Evolutionary conservation across 2,888 invertebrate species (phyloP), one percentile per base, ranked within the genome.

Genomic region (Luffia ferchaultella): DNA sequence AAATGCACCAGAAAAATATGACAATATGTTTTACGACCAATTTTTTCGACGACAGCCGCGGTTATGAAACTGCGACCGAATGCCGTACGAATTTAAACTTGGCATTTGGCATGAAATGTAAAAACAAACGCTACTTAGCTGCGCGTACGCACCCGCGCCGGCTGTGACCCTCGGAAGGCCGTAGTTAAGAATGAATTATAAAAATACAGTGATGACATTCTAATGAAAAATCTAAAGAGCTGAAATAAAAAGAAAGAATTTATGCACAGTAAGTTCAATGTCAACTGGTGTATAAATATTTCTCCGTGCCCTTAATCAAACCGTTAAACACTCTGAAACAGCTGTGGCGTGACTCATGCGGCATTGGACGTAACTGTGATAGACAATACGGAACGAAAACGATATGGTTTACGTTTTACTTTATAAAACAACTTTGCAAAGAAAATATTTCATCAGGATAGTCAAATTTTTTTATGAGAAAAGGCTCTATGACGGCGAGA

Each of bases 261-360:
- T n/a, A n/a, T n/a, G n/a, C n/a, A 30, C 30, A 7, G 30, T 56
- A 57, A 60, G 61, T 65, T 67, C 65, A 64, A 65, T 67, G 69
- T 67, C 67, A 65, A 53, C 53, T 58, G 60, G 41, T 17, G 61
- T 72, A 67, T 67, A 71, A 71, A 74, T 76, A 75, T 70, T 68
- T 45, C 16, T 16, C 18, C 46, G 42, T 30, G 76, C 74, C 78
- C 76, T 79, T 75, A 76, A 30, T 30, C 5, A 30, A 30, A 30
- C 30, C 3, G 30, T 30, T 12, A 12, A 12, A 3, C 5, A 3
- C 5, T 30, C 5, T 12, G 30, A 3, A 30, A 3, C 30, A 12
- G 30, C 30, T 12, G 30, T 30, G 5, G 30, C 12, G 30, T 30
- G 30, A 30, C 30, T 30, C 30, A 30, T 30, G 30, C 30, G 30